Base-by-base conservation (phyloP, 1,140 invertebrate genomes). In the Cataglyphis hispanica region DNA sequence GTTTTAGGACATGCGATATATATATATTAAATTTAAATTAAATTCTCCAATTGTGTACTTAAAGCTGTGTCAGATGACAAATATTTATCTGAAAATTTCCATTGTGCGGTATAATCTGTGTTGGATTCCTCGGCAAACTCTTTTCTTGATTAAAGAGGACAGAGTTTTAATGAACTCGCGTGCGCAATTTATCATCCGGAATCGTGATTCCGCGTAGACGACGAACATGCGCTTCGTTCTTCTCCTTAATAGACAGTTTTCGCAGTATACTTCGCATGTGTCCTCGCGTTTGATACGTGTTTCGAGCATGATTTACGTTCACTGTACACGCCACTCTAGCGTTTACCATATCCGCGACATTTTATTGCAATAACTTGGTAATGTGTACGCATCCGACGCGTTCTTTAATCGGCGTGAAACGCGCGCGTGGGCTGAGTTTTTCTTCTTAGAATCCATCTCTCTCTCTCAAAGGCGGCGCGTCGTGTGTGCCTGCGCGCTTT, bases 401-500 rank as follows among this genome's bases (percentile, higher is more conserved):
- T 60, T 72, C 16, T 83, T 60, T 40, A 83, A 74, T 74, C 70
- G 70, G 70, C 76, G 37, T 40, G n/a, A 66, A 61, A 61, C 37
- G 46, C 46, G 25, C 67, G 66, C 31, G 66, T 53, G 72, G 60
- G 86, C 64, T 66, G 60, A 72, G 31, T 70, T 75, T 86, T 88
- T 88, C 72, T 88, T 88, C 75, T 22, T 27, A 53, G 86, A 84
- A 77, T 76, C 72, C 72, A 86, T 80, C 75, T 74, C 46, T 50
- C 61, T 86, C 75, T 74, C 46, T 50, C 61, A 43, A 50, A 78
- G 67, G 61, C 74, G 58, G 40, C 10, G 10, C 2, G 40, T 43
- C 13, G 46, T 6, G 46, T 19, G 31, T 58, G 64, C 67, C n/a
- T 43, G 16, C 16, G 13, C 46, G 75, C 60, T 61, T 78, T 78